These are phyloP conservation scores for Ceyx margarethae DNA, from an alignment of 2,113 vertebrate genomes.

Conservation along the genomic window DNA sequence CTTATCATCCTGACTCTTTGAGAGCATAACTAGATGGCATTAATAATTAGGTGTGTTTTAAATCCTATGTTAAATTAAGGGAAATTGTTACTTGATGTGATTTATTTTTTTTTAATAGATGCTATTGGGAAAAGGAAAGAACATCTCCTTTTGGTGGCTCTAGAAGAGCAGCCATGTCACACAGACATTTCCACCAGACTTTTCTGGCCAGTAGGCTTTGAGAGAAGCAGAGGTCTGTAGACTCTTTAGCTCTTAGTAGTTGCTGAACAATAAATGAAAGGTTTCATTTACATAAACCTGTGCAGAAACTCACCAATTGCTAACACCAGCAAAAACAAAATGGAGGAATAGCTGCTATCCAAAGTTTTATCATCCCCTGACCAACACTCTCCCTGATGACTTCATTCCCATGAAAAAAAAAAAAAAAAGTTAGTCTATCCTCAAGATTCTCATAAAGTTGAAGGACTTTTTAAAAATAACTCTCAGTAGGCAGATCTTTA, in stretches of 20 bases:
- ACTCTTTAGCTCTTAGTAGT: background rate
- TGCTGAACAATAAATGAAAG: background rate
- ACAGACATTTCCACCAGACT: background rate
- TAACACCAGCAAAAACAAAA: background rate
- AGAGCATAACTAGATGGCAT: background rate
- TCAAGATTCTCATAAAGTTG: background rate
- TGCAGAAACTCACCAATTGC: background rate
- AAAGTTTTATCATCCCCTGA: background rate
- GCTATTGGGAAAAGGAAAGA: background rate
- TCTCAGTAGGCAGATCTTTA: slow-evolving; percentile 44
- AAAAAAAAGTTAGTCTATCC: background rate
- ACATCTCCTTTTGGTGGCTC: background rate
- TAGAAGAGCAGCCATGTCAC: background rate
- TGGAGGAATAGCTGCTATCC: background rate
- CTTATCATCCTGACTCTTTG: background rate
- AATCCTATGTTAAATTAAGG: background rate
- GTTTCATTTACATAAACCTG: background rate
- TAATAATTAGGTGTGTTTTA: background rate
- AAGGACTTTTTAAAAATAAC: slow-evolving; percentile 59
- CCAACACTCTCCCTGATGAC: background rate
- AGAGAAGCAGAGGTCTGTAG: background rate
- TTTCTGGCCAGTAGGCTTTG: background rate
- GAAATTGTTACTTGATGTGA: background rate
- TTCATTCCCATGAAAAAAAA: background rate
- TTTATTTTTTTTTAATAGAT: background rate